Conservation (phyloP, 2,888 invertebrate species). For the Agrotis ipsilon region DNA sequence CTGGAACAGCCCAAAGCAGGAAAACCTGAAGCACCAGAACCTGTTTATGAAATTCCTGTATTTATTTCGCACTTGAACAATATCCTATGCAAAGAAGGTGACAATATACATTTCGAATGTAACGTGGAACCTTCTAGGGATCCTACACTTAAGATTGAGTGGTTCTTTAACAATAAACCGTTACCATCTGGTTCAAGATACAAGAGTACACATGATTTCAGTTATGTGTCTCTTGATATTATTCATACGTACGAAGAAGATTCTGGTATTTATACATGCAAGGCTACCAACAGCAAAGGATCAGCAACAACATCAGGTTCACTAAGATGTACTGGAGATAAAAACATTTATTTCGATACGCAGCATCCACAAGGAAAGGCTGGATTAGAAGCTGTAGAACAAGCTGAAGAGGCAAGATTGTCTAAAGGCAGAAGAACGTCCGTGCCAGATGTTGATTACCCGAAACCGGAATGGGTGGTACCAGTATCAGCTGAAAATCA, state of each 20-base stretch:
- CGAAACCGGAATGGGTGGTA: constrained; percentile 96
- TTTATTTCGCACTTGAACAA: constrained; percentile 98
- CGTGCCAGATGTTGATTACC: constrained; percentile 94
- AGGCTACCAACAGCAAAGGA: constrained; percentile 97
- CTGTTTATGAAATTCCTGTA: constrained; percentile 95
- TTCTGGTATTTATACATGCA: constrained; percentile 97
- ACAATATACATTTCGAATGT: constrained; percentile 97
- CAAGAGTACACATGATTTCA: constrained; percentile 98
- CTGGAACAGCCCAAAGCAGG: constrained; percentile 95
- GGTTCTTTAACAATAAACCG: constrained; percentile 98
- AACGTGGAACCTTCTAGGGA: constrained; percentile 98
- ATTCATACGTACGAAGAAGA: constrained; percentile 97
- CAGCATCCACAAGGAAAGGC: constrained; percentile 98
- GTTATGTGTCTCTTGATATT: constrained; percentile 97
- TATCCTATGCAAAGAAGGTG: constrained; percentile 96
- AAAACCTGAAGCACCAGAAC: constrained; percentile 94
- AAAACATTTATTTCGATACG: constrained; percentile 96
- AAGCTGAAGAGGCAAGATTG: constrained; percentile 96
- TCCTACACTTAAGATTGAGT: constrained; percentile 97
- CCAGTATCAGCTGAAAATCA: constrained; percentile 95
- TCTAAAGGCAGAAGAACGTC: constrained; percentile 93
- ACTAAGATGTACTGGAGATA: constrained; percentile 95
- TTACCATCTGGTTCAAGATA: constrained; percentile 97
- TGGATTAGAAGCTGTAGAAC: constrained; percentile 97
- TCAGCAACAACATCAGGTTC: constrained; percentile 97